Evolutionary conservation across 2,113 vertebrate genomes (phyloP), one percentile per base, ranked within the genome.

Genomic region (Craseonycteris thonglongyai): DNA sequence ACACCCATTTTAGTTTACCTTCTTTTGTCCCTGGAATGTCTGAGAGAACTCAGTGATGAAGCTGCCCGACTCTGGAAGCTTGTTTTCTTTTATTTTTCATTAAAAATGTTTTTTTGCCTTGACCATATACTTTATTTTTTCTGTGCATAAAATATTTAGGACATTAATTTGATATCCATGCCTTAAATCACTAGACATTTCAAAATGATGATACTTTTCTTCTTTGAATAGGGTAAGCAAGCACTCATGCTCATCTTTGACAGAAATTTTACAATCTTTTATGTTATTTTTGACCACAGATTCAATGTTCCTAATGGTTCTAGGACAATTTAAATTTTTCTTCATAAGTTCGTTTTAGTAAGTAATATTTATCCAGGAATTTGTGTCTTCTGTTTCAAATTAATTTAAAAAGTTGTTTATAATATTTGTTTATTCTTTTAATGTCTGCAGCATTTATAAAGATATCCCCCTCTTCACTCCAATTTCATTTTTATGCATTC

Each of bases 221-320:
- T 99, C 98, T 99, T 99, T 0, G 99, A 99, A 18, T 98, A 99
- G 58, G 99, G 98, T 92, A 99, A 99, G 96, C 99, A 99, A 99
- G 96, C 99, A 98, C 96, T 99, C 99, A 10, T 99, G 99, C 97
- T 99, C 99, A 88, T 99, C 98, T 98, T 99, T 99, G 89, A 99
- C 98, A 0, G 99, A 99, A 11, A 99, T 98, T 69, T 99, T 98
- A 96, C 99, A 99, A 95, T 61, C 58, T 61, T 26, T 69, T 38
- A 33, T 87, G 18, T 69, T 83, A 22, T 83, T 59, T 90, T 87
- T 49, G 26, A 75, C 33, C 30, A 28, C 5, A 81, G 65, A 38
- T 22, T 90, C 76, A 81, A 18, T 74, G 49, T 66, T 51, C 74
- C 38, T 88, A 65, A 74, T 80, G 35, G 26, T 63, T 65, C 30